Percentiles rank a stretch among this genome's conserved stretches.
Conservation (phyloP, 2,888 invertebrate species). For the Norana najaformis region DNA sequence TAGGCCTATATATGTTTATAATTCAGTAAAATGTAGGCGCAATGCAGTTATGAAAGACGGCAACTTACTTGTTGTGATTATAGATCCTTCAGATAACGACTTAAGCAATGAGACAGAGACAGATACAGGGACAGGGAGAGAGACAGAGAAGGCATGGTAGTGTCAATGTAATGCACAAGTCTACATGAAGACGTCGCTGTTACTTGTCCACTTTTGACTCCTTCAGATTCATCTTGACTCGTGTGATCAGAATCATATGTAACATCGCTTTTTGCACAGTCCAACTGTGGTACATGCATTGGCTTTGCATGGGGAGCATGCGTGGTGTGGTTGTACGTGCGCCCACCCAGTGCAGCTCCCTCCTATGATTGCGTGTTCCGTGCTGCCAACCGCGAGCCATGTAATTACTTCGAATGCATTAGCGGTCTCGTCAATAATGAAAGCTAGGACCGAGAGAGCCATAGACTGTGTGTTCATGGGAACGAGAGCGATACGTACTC, state of each 20-base stretch:
- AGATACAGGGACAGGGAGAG: no score
- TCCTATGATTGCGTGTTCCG: not conserved
- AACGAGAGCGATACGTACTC: not conserved
- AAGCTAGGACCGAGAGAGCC: not conserved
- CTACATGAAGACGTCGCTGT: not conserved
- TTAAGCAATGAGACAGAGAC: not conserved
- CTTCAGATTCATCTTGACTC: not conserved
- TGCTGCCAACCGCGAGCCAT: not conserved
- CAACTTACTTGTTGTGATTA: not conserved
- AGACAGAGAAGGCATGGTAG: not conserved
- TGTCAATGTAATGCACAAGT: not conserved
- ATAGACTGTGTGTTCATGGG: not conserved
- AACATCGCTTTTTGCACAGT: not conserved
- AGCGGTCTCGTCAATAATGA: not conserved
- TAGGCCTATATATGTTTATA: not conserved
- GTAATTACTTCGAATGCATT: not conserved
- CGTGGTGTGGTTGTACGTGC: not conserved
- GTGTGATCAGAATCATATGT: not conserved
- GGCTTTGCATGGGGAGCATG: not conserved
- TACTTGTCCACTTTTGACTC: not conserved
- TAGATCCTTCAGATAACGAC: not conserved
- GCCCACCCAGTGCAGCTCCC: not conserved
- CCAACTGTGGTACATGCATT: not conserved
- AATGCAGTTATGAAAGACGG: not conserved
- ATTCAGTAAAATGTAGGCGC: not conserved